A percentile compares a stretch with the other conserved stretches of the same genome.
These are phyloP conservation scores for Micrasema minimum DNA, from an alignment of 1,140 invertebrate species.

Conservation along the genomic window DNA sequence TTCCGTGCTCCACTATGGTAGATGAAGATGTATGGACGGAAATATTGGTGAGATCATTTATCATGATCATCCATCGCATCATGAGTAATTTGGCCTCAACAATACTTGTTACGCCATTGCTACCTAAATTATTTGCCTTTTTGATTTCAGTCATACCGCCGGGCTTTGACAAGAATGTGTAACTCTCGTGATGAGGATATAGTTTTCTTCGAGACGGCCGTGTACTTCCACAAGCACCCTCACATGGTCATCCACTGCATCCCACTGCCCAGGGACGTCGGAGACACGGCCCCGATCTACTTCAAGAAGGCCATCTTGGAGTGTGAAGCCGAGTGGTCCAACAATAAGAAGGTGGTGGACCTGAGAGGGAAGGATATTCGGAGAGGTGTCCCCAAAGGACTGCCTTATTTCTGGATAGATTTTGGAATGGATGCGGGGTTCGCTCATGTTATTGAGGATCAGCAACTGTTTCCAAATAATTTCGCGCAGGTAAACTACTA, in stretches of 20 bases:
- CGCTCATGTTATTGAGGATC: constrained; percentile 97
- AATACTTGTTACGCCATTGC: too few relatives aligned
- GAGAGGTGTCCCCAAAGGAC: constrained; percentile 88
- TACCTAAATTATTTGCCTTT: too few relatives aligned
- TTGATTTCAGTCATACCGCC: constrained; percentile 74
- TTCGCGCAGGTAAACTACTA: constrained; percentile 87
- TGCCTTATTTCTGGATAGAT: constrained; percentile 94
- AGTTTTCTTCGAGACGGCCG: constrained; percentile 93
- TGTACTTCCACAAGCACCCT: constrained; percentile 77
- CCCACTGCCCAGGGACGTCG: constrained; percentile 83
- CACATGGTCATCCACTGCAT: constrained; percentile 93
- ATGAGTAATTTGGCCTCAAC: too few relatives aligned
- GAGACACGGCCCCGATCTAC: constrained; percentile 91
- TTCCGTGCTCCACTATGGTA: constrained; percentile 78
- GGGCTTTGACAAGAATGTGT: constrained; percentile 83
- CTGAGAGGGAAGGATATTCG: constrained; percentile 80
- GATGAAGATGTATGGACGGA: constrained; percentile 96
- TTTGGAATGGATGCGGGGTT: constrained; percentile 92
- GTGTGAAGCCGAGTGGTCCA: constrained; percentile 93
- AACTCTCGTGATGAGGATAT: constrained; percentile 76
- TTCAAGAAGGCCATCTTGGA: constrained; percentile 98
- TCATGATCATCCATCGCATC: too few relatives aligned
- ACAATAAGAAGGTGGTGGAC: constrained; percentile 95
- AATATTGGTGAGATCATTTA: constrained; percentile 71
- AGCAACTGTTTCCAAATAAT: constrained; percentile 84